Percentiles rank a stretch among this genome's conserved stretches.
Evolutionary conservation across 2,888 invertebrate species (phyloP).

Genomic region (Mimumesa dahlbomi): DNA sequence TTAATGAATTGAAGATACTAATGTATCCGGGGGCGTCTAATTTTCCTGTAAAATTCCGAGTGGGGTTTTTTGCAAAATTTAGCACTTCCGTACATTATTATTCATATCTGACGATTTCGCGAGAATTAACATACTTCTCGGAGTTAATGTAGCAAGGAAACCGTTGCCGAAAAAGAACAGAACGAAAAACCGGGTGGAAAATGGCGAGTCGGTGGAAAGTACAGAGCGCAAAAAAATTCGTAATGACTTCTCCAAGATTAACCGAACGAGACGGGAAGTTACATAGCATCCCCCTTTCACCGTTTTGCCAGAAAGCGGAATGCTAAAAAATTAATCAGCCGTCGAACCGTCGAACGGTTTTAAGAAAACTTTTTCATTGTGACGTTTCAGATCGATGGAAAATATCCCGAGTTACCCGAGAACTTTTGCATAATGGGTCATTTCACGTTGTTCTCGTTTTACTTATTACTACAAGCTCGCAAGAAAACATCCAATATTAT

Average conservation of each 20-base stretch:
- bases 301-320: background rate
- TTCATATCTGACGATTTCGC: conserved; percentile 5
- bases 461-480: no score
- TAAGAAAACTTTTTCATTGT: no score
- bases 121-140: conserved; percentile 38
- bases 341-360: background rate
- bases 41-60: no score
- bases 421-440: no score
- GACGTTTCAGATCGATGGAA: no score
- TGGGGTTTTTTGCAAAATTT: no score
- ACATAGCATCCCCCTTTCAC: conserved; percentile 7
- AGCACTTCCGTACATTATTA: conserved; percentile 10
- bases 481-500: no score
- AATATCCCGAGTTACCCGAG: no score
- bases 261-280: conserved; percentile 31
- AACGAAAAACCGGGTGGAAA: conserved; percentile 28
- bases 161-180: conserved; percentile 17
- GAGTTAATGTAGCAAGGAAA: conserved; percentile 44
- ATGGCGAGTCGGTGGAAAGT: conserved; percentile 20
- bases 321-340: conserved; percentile 1
- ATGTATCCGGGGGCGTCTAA: no score
- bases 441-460: no score
- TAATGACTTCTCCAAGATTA: conserved; percentile 60
- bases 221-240: conserved; percentile 46
- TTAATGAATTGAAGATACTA: no score